Conservation (phyloP, 1,140 invertebrate genomes). For the Phthorimaea operculella region DNA sequence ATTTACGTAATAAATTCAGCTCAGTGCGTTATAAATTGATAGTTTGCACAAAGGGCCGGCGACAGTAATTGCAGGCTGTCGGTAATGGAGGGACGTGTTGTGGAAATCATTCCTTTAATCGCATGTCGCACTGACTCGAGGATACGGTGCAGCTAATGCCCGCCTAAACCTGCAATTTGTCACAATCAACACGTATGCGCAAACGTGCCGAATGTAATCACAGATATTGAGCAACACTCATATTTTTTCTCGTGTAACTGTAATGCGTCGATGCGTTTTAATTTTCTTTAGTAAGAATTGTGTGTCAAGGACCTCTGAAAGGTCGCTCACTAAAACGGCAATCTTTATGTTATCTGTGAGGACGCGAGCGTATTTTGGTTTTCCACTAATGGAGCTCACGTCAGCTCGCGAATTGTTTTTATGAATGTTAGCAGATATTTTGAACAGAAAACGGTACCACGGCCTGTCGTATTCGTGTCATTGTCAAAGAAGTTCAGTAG, state of each 20-base stretch:
- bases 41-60: slow-evolving; percentile 35
- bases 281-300: slow-evolving; percentile 48
- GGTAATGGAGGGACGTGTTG: slow-evolving; percentile 29
- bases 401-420: slow-evolving; percentile 29
- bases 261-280: slow-evolving; percentile 31
- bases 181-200: slow-evolving; percentile 20
- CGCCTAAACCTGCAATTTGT: slow-evolving; percentile 31
- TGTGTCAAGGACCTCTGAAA: slow-evolving; percentile 54
- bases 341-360: slow-evolving; percentile 59
- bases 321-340: slow-evolving; percentile 52
- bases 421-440: background rate
- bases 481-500: slow-evolving; percentile 3
- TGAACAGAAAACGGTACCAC: slow-evolving; percentile 1
- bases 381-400: slow-evolving; percentile 32
- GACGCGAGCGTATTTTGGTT: slow-evolving; percentile 33
- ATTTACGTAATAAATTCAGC: slow-evolving; percentile 18
- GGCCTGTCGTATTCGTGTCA: background rate
- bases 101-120: slow-evolving; percentile 42
- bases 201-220: background rate
- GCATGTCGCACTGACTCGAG: slow-evolving; percentile 31
- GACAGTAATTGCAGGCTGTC: slow-evolving; percentile 38
- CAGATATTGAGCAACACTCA: background rate
- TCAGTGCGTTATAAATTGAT: slow-evolving; percentile 27
- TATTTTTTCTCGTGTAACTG: background rate
- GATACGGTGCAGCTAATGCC: slow-evolving; percentile 25